phyloP scores from a whole-genome alignment of 1,140 invertebrate species.

The Tribolium castaneum region DNA sequence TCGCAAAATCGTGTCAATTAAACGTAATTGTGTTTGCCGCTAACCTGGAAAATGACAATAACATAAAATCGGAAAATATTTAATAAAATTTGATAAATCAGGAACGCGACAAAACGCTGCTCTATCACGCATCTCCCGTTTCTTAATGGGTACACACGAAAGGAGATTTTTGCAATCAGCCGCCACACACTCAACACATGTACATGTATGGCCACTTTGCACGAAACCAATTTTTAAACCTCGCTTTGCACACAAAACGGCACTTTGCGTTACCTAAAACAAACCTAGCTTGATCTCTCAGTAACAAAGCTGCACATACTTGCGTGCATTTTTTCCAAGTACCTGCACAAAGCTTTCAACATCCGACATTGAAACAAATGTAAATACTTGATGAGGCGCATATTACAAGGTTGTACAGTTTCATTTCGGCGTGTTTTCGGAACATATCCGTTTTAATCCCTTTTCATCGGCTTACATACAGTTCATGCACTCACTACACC shows the following conservation, averaged over 20 bases:
- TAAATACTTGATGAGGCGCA: constrained; percentile 32
- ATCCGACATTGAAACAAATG: constrained; percentile 3
- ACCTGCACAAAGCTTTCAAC: constrained; percentile 22
- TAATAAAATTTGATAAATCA: too few relatives aligned
- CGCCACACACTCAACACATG: constrained; percentile 6
- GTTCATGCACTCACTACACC: constrained; percentile 15
- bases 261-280: too few relatives aligned
- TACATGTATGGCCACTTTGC: constrained; percentile 29
- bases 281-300: too few relatives aligned
- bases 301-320: not conserved
- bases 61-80: not conserved
- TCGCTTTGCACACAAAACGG: too few relatives aligned
- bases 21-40: not conserved
- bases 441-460: constrained; percentile 23
- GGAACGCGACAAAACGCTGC: constrained; percentile 13
- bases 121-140: constrained; percentile 37
- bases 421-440: constrained; percentile 27
- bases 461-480: constrained; percentile 32
- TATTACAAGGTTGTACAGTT: constrained; percentile 34
- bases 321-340: constrained; percentile 5
- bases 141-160: constrained; percentile 36
- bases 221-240: constrained; percentile 38
- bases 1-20: not conserved
- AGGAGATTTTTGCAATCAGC: constrained; percentile 22
- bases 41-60: not conserved